phyloP scores from a whole-genome alignment of 2,797 vertebrate species.

The Platyrinchus mystaceus region DNA sequence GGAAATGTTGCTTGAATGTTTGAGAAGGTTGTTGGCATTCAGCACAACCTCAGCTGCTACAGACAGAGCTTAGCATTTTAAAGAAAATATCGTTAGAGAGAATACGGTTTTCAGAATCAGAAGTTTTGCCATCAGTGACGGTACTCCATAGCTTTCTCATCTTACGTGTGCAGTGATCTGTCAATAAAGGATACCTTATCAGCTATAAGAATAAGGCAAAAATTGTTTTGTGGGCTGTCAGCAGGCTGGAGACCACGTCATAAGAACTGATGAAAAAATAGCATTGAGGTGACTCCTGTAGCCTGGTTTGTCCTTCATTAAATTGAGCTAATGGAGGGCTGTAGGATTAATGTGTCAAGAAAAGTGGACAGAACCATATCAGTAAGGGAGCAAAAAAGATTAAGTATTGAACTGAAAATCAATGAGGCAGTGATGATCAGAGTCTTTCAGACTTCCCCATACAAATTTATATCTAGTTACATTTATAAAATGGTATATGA shows the following conservation, averaged over 20 bases:
- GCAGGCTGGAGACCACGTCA: neutral
- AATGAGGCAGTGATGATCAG: neutral
- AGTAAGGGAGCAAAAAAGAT: neutral
- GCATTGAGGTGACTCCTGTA: neutral
- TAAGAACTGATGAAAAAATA: constrained; percentile 20
- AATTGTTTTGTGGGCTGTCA: constrained; percentile 22
- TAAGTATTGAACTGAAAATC: constrained; percentile 11
- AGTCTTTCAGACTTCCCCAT: neutral
- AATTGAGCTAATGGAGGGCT: constrained; percentile 7
- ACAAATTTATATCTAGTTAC: neutral
- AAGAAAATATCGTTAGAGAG: neutral
- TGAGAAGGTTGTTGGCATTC: neutral
- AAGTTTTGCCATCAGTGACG: neutral
- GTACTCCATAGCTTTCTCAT: neutral
- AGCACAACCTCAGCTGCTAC: neutral
- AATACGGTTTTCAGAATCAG: neutral
- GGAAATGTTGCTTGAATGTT: neutral
- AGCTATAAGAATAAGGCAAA: constrained; percentile 7
- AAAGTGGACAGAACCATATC: neutral
- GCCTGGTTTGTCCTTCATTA: constrained; percentile 35
- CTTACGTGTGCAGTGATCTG: neutral
- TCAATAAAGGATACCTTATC: neutral
- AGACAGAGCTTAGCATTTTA: neutral
- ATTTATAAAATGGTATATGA: neutral
- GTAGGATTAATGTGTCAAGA: constrained; percentile 8